Percentiles rank a stretch among this genome's conserved stretches.
Evolutionary conservation across 2,797 vertebrate species (phyloP).

Genomic region (Pelobates cultripes): DNA sequence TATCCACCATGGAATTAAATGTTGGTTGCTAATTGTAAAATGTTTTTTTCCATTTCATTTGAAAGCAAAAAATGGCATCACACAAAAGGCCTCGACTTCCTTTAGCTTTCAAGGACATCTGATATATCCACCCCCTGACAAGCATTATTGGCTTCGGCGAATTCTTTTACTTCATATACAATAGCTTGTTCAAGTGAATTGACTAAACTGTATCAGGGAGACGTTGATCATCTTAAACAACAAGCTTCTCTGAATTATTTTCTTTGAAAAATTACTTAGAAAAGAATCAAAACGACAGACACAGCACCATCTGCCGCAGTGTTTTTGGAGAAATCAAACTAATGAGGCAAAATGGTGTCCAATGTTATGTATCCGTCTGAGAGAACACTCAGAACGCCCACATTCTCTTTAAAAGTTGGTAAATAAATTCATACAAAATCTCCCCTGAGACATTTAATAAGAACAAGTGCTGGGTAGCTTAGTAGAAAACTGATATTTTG

Average conservation of each 20-base stretch:
- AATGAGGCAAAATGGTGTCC: neutral
- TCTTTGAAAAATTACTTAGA: conserved; percentile 3
- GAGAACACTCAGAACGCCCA: neutral
- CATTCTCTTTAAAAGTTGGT: too few relatives aligned
- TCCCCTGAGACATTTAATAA: too few relatives aligned
- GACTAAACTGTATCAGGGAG: conserved; percentile 2
- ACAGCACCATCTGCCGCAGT: neutral
- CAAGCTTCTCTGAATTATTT: conserved; percentile 22
- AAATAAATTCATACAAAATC: too few relatives aligned
- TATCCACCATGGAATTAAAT: too few relatives aligned
- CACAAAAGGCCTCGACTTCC: neutral
- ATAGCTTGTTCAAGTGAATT: conserved; percentile 17
- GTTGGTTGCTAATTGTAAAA: too few relatives aligned
- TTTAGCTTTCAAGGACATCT: neutral
- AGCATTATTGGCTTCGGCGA: conserved; percentile 5
- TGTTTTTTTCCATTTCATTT: neutral
- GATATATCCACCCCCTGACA: conserved; percentile 21
- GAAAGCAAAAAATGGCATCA: neutral
- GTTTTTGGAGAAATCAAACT: conserved; percentile 10
- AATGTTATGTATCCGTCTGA: too few relatives aligned
- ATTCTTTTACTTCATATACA: conserved; percentile 10
- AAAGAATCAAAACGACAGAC: neutral
- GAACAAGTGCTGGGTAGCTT: too few relatives aligned
- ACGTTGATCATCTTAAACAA: conserved; percentile 23
- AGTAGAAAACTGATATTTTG: too few relatives aligned